Conservation (phyloP, 2,113 vertebrate species). For the Phaethon lepturus region DNA sequence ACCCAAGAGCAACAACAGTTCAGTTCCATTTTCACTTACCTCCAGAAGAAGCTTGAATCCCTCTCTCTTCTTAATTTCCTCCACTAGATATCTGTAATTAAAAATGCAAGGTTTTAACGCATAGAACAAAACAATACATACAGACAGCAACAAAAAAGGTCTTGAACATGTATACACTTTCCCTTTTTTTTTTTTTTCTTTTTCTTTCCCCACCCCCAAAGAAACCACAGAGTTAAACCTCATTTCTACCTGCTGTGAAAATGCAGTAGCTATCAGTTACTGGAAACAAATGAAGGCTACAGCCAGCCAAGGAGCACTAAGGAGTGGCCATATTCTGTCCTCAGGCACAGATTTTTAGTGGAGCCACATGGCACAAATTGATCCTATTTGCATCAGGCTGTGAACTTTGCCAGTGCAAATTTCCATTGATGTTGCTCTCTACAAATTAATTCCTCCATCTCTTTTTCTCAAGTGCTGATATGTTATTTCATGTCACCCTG, state of each 20-base stretch:
- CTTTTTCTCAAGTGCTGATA: background rate
- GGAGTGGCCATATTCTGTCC: conserved; percentile 14
- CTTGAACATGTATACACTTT: background rate
- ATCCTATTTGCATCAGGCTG: conserved; percentile 1
- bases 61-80: conserved; percentile 83
- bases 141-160: background rate
- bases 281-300: conserved; percentile 4
- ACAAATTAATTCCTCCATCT: background rate
- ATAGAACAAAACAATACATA: background rate
- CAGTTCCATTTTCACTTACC: conserved; percentile 58
- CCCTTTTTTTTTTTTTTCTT: too few relatives aligned
- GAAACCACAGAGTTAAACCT: background rate
- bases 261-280: background rate
- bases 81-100: conserved; percentile 79
- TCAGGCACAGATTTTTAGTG: conserved; percentile 7
- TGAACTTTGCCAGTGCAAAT: background rate
- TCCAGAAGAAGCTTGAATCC: conserved; percentile 82
- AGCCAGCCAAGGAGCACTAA: background rate
- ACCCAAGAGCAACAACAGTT: background rate
- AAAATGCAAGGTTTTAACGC: conserved; percentile 16
- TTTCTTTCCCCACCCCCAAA: accelerated
- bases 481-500: background rate
- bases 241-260: conserved; percentile 47
- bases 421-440: background rate
- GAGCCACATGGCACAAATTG: background rate